These are phyloP conservation scores for Nixonia krombeini DNA, from an alignment of 1,140 invertebrate genomes.

Conservation along the genomic window DNA sequence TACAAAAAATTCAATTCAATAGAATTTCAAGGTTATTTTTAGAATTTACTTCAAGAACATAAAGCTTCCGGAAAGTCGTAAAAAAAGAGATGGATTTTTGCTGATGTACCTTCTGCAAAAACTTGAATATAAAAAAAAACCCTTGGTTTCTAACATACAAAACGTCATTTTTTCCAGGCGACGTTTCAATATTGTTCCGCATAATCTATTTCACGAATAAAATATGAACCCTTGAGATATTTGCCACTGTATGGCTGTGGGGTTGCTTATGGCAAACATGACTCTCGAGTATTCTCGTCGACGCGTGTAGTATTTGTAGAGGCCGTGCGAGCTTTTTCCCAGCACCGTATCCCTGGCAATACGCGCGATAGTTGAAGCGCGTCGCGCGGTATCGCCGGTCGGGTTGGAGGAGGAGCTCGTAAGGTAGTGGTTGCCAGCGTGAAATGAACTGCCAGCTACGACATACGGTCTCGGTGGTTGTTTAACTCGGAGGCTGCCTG, in stretches of 20 bases:
- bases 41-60: no score
- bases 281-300: conserved; percentile 11
- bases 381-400: conserved; percentile 25
- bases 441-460: conserved; percentile 59
- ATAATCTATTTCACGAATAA: no score
- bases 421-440: conserved; percentile 51
- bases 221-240: no score
- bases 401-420: conserved; percentile 27
- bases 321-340: conserved; percentile 33
- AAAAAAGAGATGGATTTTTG: no score
- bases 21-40: no score
- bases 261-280: conserved; percentile 4
- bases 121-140: no score
- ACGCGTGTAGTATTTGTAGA: conserved; percentile 11
- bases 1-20: no score
- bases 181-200: no score
- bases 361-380: conserved; percentile 31
- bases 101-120: no score
- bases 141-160: no score
- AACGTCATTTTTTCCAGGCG: no score
- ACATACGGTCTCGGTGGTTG: conserved; percentile 52
- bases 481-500: conserved; percentile 37
- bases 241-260: background rate
- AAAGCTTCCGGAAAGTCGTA: no score
- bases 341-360: conserved; percentile 17